Percentiles rank a stretch among this genome's conserved stretches.
Evolutionary conservation across 2,113 vertebrate species (phyloP).

Genomic region (Hippolais icterina): DNA sequence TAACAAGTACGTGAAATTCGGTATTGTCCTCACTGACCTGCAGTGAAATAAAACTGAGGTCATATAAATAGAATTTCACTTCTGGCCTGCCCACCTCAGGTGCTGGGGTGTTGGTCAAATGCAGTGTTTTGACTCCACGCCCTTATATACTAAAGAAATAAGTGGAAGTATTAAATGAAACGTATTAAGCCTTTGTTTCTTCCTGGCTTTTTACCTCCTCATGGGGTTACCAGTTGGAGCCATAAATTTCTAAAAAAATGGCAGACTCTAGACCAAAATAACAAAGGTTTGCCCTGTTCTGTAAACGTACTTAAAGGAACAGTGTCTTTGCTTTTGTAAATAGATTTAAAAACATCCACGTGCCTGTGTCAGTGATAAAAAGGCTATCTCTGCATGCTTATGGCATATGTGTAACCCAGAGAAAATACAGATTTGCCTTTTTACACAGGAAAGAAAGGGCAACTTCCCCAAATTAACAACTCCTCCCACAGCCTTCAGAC

Average conservation of each 20-base stretch:
- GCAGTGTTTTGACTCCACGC: not conserved
- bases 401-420: not conserved
- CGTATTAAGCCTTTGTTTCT: not conserved
- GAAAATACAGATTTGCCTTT: not conserved
- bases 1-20: not conserved
- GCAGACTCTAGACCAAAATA: not conserved
- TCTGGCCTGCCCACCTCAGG: not conserved
- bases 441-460: not conserved
- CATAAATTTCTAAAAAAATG: not conserved
- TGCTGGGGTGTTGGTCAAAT: not conserved
- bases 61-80: not conserved
- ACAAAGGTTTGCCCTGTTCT: not conserved
- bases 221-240: not conserved
- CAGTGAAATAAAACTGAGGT: not conserved
- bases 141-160: not conserved
- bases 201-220: not conserved
- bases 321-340: not conserved
- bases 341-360: not conserved
- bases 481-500: conserved; percentile 4
- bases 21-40: not conserved
- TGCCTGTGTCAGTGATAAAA: not conserved
- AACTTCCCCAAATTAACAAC: not conserved
- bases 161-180: not conserved
- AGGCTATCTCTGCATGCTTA: not conserved
- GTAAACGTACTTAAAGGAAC: not conserved